phyloP scores from a whole-genome alignment of 2,113 vertebrate genomes.

The Laticauda colubrina region DNA sequence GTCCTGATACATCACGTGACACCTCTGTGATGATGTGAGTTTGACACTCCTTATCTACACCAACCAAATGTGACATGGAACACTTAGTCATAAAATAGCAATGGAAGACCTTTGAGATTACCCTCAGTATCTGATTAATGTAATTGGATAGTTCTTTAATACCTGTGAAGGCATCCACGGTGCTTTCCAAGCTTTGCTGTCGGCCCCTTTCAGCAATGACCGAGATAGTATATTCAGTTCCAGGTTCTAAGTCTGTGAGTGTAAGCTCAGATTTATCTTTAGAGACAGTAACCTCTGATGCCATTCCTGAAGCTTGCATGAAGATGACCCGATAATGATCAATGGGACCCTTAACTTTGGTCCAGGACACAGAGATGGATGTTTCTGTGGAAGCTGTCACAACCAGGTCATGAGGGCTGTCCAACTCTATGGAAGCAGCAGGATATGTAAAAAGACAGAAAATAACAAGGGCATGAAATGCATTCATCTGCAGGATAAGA shows the following conservation, averaged over 20 bases:
- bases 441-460: not conserved
- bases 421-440: slow-evolving; percentile 76
- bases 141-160: slow-evolving; percentile 19
- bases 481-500: not conserved
- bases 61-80: not conserved
- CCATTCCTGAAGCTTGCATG: slow-evolving; percentile 83
- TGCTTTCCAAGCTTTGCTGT: slow-evolving; percentile 88
- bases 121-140: not conserved
- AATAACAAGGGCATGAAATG: not conserved
- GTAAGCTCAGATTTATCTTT: slow-evolving; percentile 78
- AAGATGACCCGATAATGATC: slow-evolving; percentile 93
- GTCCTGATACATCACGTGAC: too few species aligned
- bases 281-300: slow-evolving; percentile 85
- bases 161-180: slow-evolving; percentile 96
- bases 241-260: slow-evolving; percentile 85
- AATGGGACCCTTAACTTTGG: slow-evolving; percentile 85
- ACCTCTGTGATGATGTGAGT: too few species aligned
- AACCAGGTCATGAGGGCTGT: slow-evolving; percentile 85
- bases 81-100: not conserved
- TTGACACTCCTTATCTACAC: not conserved
- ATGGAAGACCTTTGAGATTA: not conserved
- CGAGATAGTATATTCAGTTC: slow-evolving; percentile 92
- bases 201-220: slow-evolving; percentile 88
- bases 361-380: slow-evolving; percentile 90
- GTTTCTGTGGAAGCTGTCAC: slow-evolving; percentile 91